phyloP scores from a whole-genome alignment of 2,888 invertebrate species.

The Melanophora roralis region DNA sequence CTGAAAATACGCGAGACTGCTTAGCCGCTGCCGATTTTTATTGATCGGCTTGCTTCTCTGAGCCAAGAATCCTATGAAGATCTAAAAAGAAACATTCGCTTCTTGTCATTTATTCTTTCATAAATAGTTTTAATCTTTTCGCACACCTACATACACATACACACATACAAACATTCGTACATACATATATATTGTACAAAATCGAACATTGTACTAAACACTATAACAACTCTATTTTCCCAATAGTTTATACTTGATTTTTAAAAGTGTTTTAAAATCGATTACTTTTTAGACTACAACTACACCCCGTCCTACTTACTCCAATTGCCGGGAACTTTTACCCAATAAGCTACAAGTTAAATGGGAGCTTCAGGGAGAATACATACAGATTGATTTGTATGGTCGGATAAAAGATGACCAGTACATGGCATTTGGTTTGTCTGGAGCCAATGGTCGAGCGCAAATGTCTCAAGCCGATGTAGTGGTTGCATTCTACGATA shows the following conservation, averaged over 20 bases:
- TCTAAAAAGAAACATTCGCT: not conserved
- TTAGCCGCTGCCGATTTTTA: too few species aligned
- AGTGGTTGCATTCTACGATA: slow-evolving; percentile 87
- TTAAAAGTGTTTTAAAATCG: not conserved
- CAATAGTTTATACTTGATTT: not conserved
- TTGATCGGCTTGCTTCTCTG: too few species aligned
- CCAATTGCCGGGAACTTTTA: slow-evolving; percentile 90
- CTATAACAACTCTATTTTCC: not conserved
- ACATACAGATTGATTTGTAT: slow-evolving; percentile 86
- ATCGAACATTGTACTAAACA: slow-evolving; percentile 27
- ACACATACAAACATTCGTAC: slow-evolving; percentile 4
- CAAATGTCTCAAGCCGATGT: slow-evolving; percentile 91
- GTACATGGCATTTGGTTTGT: slow-evolving; percentile 92
- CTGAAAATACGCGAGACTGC: too few species aligned
- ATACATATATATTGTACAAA: too few species aligned
- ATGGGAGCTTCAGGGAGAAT: slow-evolving; percentile 88
- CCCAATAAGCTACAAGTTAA: slow-evolving; percentile 90
- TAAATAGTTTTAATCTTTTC: slow-evolving; percentile 28
- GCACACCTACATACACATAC: not conserved
- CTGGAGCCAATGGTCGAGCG: slow-evolving; percentile 85
- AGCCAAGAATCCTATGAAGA: not conserved
- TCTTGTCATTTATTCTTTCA: slow-evolving; percentile 17
- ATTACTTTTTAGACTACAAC: slow-evolving; percentile 84
- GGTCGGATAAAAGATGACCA: slow-evolving; percentile 89
- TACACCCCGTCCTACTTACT: slow-evolving; percentile 82